These are phyloP conservation scores for Crocidura indochinensis DNA, from an alignment of 2,797 vertebrate genomes.

Conservation along the genomic window DNA sequence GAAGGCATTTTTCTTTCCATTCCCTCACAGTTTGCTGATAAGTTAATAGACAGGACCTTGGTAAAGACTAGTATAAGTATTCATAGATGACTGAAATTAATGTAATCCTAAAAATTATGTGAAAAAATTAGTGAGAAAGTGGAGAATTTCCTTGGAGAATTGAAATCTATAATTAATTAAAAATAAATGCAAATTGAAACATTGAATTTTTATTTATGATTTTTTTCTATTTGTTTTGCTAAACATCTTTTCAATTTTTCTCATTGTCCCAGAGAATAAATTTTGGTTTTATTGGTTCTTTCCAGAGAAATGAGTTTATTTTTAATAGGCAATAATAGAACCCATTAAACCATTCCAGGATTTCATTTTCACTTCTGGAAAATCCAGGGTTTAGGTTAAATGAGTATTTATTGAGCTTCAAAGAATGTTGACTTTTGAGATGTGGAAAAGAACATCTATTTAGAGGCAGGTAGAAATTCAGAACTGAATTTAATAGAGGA, in stretches of 20 bases:
- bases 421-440: background rate
- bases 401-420: background rate
- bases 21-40: too few relatives aligned
- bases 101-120: conserved; percentile 44
- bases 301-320: conserved; percentile 48
- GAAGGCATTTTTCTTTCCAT: background rate
- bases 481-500: background rate
- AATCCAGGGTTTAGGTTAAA: conserved; percentile 23
- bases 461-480: background rate
- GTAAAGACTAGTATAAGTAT: background rate
- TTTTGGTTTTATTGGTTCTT: background rate
- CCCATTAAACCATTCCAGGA: background rate
- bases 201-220: background rate
- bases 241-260: conserved; percentile 17
- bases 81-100: background rate
- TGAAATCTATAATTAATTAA: conserved; percentile 33
- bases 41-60: background rate
- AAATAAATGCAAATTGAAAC: conserved; percentile 13
- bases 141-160: background rate
- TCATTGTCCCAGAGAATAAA: background rate
- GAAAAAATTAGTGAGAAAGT: conserved; percentile 27
- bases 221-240: background rate
- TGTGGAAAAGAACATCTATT: background rate
- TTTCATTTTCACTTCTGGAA: conserved; percentile 42
- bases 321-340: background rate